Evolutionary conservation across 2,888 invertebrate genomes (phyloP).

Genomic region (Aproaerema taeniolella): DNA sequence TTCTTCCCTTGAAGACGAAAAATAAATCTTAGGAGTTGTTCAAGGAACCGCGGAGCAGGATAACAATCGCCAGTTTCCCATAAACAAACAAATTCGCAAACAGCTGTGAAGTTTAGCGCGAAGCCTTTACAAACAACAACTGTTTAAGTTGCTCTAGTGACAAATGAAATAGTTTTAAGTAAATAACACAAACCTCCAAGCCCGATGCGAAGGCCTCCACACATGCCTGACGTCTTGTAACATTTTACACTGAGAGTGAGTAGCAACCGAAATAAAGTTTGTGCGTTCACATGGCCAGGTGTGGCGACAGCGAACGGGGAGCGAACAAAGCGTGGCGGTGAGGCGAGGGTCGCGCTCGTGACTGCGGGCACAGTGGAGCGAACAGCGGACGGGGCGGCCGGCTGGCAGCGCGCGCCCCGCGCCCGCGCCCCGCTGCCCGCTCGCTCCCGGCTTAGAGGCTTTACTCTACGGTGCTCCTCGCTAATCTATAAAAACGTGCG

Average conservation of each 20-base stretch:
- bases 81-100: constrained; percentile 27
- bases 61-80: constrained; percentile 18
- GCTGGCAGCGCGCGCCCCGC: constrained; percentile 27
- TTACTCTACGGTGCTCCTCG: constrained; percentile 8
- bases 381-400: constrained; percentile 30
- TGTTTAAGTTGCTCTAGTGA: constrained; percentile 19
- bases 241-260: constrained; percentile 40
- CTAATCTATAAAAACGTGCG: constrained; percentile 14
- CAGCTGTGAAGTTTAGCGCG: constrained; percentile 16
- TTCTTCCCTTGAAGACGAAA: neutral
- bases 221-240: constrained; percentile 26
- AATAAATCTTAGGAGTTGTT: neutral
- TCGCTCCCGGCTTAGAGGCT: constrained; percentile 12
- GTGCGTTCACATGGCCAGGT: constrained; percentile 47
- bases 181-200: constrained; percentile 35
- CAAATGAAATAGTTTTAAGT: constrained; percentile 13
- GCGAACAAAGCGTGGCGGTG: constrained; percentile 20
- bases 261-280: constrained; percentile 45
- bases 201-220: constrained; percentile 22
- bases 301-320: constrained; percentile 23
- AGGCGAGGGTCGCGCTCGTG: constrained; percentile 31
- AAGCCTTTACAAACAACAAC: constrained; percentile 25
- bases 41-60: constrained; percentile 20
- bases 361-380: constrained; percentile 28
- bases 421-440: constrained; percentile 14